Base-by-base conservation (phyloP, 2,888 invertebrate species). In the Mystacides longicornis region DNA sequence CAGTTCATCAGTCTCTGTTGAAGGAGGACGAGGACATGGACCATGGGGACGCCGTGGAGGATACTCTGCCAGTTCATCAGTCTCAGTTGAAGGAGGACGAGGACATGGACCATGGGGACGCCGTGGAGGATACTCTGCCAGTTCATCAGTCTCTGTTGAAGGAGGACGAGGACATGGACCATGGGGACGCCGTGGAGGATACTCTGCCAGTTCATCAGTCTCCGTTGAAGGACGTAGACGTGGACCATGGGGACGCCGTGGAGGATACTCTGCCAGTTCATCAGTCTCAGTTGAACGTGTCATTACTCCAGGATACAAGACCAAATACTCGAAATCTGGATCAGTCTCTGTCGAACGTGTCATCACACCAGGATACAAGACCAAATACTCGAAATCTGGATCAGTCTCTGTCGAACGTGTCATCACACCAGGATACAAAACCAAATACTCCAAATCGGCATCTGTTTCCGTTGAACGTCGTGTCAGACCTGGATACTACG, bases 401-500 rank as follows among this genome's bases (percentile, higher is more conserved):
- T 54, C 54, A 9, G 37, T 31, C 16, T 55, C 55, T 21, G 31
- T 52, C 18, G 51, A 49, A 27, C n/a, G 42, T n/a, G 23, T 46
- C 22, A 42, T 47, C 7, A 20, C 21, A 16, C 52, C 49, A 16
- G 52, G 56, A 21, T 22, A 14, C 7, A 23, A 43, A 23, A 37
- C 45, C 37, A 43, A 23, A 27, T 23, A 27, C 22, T 31, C 33
- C 27, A 21, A 9, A 31, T 31, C 27, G 43, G 23, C 19, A 33
- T 54, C 57, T 1, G 51, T 46, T 19, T 55, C 55, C 20, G 27
- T 52, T 22, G 51, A 49, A 43, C 7, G 42, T 7, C 19, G 27
- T 33, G 48, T 47, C 3, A 20, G n/a, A 22, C 52, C 49, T 16
- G 52, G 56, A 21, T 22, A 14, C 5, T 27, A 31, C 31, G 23